Base-by-base conservation (phyloP, 2,888 invertebrate genomes). In the Hypena proboscidalis region DNA sequence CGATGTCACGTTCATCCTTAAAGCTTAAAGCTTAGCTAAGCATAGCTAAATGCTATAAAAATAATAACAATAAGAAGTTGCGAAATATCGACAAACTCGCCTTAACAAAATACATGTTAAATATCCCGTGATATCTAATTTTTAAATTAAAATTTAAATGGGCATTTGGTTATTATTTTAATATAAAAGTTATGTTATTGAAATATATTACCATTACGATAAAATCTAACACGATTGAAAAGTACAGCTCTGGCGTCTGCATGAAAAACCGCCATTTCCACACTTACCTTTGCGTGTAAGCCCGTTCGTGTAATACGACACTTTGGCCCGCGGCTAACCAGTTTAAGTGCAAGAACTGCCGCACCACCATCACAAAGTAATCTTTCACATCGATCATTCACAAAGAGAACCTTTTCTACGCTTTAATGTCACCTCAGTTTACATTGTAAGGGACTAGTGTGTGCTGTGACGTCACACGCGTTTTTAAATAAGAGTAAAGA, bases 301-400 rank as follows among this genome's bases (percentile, higher is more conserved):
- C 51, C 54, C 55, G 70, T 70, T 64, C 59, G 40, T 65, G 64
- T 70, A 73, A 74, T 70, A 76, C 69, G 68, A 73, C 80, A 76
- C 73, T 75, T 71, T 66, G 45, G 82, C 85, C 85, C 14, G 54
- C 64, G 85, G 87, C 86, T 85, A 86, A 87, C 84, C 66, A 67
- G 79, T 74, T 87, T 87, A 86, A 70, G 72, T 64, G 65, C 70
- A 77, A 78, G 78, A 72, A 70, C 71, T 64, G 63, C 65, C 64
- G 62, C 70, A 68, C 75, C 72, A 66, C 66, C 57, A 43, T 61
- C 67, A 77, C 85, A 88, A 87, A 85, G 85, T 82, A 78, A 88
- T 88, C 87, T 81, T 61, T 38, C 43, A 31, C 85, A 87, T 87
- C 83, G 80, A 88, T 88, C 88, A 87, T 87, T 78, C 79, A 78